A percentile compares a stretch with the other conserved stretches of the same genome.
These are phyloP conservation scores for Psittacula echo DNA, from an alignment of 2,797 vertebrate species.

Conservation along the genomic window DNA sequence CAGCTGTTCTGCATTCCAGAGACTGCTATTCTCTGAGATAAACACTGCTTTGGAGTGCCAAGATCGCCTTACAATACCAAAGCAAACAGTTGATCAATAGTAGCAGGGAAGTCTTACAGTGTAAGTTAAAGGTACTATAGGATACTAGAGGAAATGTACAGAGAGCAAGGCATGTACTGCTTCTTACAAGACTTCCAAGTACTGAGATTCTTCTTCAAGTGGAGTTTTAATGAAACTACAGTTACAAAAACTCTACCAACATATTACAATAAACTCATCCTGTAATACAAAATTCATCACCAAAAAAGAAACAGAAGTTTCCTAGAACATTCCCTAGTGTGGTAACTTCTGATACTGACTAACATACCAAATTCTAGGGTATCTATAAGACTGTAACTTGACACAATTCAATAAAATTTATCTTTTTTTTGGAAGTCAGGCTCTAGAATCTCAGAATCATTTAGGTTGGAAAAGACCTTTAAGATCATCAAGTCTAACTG, in stretches of 20 bases:
- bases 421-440: not conserved
- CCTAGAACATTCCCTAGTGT: not conserved
- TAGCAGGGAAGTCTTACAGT: not conserved
- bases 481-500: not conserved
- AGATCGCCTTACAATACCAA: not conserved
- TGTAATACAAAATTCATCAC: not conserved
- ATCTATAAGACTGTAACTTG: not conserved
- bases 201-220: not conserved
- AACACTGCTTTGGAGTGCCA: not conserved
- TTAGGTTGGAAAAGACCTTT: not conserved
- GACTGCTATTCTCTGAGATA: not conserved
- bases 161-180: not conserved
- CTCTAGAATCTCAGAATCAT: not conserved
- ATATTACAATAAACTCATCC: not conserved
- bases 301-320: not conserved
- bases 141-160: not conserved
- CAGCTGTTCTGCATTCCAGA: not conserved
- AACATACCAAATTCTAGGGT: not conserved
- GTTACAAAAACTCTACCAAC: not conserved
- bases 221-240: not conserved
- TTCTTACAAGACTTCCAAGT: not conserved
- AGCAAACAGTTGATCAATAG: not conserved
- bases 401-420: not conserved
- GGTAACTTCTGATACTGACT: not conserved
- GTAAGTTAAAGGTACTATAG: not conserved